Percentiles rank a stretch among this genome's conserved stretches.
phyloP scores from a whole-genome alignment of 2,888 invertebrate species.

The Mimachlamys varia region DNA sequence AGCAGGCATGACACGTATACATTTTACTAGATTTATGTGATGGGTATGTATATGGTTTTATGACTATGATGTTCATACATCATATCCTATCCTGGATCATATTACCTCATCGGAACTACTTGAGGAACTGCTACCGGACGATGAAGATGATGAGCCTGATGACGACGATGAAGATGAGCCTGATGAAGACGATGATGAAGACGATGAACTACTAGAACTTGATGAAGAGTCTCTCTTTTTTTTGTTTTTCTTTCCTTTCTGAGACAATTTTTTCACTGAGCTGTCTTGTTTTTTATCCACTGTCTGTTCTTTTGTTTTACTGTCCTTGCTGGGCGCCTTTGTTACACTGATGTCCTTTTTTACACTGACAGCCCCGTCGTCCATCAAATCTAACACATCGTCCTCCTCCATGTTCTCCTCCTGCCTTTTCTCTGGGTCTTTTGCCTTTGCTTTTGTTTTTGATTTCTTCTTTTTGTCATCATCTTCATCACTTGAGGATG shows the following conservation, averaged over 20 bases:
- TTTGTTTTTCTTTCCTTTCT: conserved; percentile 50
- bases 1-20: no score
- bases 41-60: no score
- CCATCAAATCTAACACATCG: conserved; percentile 66
- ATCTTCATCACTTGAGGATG: conserved; percentile 45
- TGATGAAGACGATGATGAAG: conserved; percentile 50
- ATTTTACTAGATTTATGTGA: no score
- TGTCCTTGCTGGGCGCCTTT: neutral
- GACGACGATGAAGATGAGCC: conserved; percentile 44
- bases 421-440: conserved; percentile 3
- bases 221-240: conserved; percentile 45
- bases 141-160: conserved; percentile 42
- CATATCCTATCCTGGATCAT: neutral
- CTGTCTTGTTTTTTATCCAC: conserved; percentile 38
- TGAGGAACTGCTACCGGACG: conserved; percentile 43
- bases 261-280: conserved; percentile 53
- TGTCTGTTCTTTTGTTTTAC: neutral
- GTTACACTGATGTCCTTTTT: neutral
- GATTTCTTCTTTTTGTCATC: conserved; percentile 39
- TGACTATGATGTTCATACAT: neutral
- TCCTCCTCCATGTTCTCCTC: conserved; percentile 58
- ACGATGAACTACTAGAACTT: conserved; percentile 50
- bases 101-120: conserved; percentile 44
- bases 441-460: conserved; percentile 36
- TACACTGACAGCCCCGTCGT: conserved; percentile 44